Evolutionary conservation across 2,113 vertebrate genomes (phyloP).

Genomic region (Sigmodon hispidus): DNA sequence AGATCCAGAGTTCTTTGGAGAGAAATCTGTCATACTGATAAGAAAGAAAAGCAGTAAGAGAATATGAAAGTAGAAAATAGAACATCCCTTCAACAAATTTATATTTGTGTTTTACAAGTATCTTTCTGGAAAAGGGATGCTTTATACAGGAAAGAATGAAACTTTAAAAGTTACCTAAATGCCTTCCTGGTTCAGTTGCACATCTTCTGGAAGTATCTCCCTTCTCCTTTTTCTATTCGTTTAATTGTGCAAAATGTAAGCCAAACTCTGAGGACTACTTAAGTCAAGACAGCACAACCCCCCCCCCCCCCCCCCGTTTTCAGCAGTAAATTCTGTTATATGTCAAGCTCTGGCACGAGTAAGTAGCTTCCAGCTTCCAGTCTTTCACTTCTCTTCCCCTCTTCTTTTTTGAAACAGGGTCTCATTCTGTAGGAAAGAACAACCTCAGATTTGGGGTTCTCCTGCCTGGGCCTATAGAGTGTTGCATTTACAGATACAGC

Average conservation of each 20-base stretch:
- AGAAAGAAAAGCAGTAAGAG: slow-evolving; percentile 10
- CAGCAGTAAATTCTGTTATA: neutral
- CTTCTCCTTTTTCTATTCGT: neutral
- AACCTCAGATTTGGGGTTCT: neutral
- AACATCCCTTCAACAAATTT: neutral
- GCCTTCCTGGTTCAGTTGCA: neutral
- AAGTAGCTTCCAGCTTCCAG: no score
- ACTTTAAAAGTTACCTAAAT: slow-evolving; percentile 36
- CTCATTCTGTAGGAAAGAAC: neutral
- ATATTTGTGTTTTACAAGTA: slow-evolving; percentile 20
- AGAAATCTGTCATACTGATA: neutral
- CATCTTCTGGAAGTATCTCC: neutral
- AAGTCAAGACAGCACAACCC: neutral
- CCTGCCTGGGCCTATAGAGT: neutral
- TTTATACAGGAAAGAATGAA: neutral
- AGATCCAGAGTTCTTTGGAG: neutral
- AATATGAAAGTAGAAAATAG: neutral
- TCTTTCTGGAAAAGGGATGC: neutral
- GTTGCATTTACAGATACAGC: neutral
- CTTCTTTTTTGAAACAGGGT: neutral
- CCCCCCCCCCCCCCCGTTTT: no score
- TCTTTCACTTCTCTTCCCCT: neutral
- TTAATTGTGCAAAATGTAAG: neutral
- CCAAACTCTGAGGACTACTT: neutral
- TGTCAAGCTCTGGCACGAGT: neutral